Evolutionary conservation across 2,797 vertebrate species (phyloP), one percentile per base, ranked within the genome.

Genomic region (Odontamblyopus lacepedii): DNA sequence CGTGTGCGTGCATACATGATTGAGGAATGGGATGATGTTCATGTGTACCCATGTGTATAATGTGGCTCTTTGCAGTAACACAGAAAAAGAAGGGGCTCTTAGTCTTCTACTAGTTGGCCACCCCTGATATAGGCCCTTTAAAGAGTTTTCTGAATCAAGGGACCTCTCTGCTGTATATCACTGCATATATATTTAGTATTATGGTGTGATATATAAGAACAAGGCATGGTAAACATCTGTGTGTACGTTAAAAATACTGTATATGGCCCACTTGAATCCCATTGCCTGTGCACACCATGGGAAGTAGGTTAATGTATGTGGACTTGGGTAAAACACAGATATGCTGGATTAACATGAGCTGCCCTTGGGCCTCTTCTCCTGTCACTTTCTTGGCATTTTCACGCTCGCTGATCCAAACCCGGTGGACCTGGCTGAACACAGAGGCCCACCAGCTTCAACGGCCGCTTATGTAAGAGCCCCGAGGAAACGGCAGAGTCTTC

Each of bases 331-430:
- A 79, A 70, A 27, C 69, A 71, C 70, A 69, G 67, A 74, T 82
- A 76, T 71, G 69, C 73, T 72, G 71, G 72, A 83, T 85, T 83
- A 81, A 78, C 84, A 84, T 76, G 67, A 85, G 78, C 65, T 74
- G 75, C 83, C 55, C 55, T 1, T 70, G 78, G 77, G 90, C 85
- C 81, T 62, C 35, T 70, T 71, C 67, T 76, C 76, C 78, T 85
- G 91, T 91, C 89, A 88, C 87, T 92, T 89, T 87, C 73, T 83
- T 91, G 62, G 70, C 71, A 84, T 83, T 86, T 90, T 89, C 83
- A 78, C 81, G 73, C 78, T 82, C 89, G 88, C 86, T 81, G 85
- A 84, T 82, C 83, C 73, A 80, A 63, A 88, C 78, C 72, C 71
- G 66, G 80, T 80, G 85, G 78, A 91, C 90, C 87, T 80, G 60